Percentiles rank a stretch among this genome's conserved stretches.
Evolutionary conservation across 2,888 invertebrate genomes (phyloP).

Genomic region (Phragmatobia fuliginosa): DNA sequence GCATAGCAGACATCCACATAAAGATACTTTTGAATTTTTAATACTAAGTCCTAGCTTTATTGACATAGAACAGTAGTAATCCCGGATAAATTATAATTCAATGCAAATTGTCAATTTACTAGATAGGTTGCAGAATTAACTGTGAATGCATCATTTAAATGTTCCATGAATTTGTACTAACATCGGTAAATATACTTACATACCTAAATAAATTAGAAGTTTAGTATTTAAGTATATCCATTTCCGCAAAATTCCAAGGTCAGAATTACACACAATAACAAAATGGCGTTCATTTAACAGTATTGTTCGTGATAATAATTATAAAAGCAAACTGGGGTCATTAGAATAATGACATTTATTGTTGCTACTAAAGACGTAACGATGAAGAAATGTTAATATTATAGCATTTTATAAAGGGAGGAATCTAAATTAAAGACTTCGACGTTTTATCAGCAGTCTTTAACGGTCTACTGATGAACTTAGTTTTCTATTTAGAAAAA

Average conservation of each 20-base stretch:
- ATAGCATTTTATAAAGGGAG: background rate
- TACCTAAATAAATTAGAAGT: background rate
- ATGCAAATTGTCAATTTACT: too few relatives aligned
- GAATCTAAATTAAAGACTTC: background rate
- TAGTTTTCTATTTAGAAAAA: too few relatives aligned
- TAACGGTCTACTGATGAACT: too few relatives aligned
- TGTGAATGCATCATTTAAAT: background rate
- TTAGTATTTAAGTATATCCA: background rate
- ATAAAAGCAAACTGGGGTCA: background rate
- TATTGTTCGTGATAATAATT: constrained; percentile 1
- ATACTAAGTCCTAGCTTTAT: too few relatives aligned
- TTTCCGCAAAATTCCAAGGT: constrained; percentile 7
- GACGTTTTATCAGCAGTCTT: too few relatives aligned
- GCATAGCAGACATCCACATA: too few relatives aligned
- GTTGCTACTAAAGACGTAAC: background rate
- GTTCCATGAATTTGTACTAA: background rate
- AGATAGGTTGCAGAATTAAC: background rate
- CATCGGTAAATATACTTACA: background rate
- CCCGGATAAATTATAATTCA: too few relatives aligned
- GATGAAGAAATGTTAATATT: background rate
- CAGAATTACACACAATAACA: constrained; percentile 2
- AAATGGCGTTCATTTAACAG: constrained; percentile 2
- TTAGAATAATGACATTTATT: constrained; percentile 3
- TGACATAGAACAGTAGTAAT: too few relatives aligned
- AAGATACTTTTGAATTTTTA: too few relatives aligned